phyloP scores from a whole-genome alignment of 2,113 vertebrate species.

The Gallinago jamesoni region DNA sequence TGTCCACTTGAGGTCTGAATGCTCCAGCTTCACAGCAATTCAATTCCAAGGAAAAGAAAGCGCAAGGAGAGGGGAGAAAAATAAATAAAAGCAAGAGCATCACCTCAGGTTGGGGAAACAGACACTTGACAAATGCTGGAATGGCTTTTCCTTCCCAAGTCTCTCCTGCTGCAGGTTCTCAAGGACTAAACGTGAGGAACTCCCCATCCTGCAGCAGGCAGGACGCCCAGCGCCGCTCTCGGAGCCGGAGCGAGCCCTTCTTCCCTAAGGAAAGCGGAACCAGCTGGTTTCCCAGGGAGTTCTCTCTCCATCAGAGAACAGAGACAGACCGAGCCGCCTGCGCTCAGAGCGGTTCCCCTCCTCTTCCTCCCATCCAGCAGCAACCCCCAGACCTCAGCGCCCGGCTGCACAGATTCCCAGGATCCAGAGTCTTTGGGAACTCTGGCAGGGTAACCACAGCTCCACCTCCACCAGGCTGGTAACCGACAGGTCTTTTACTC shows the following conservation, averaged over 20 bases:
- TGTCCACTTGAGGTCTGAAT: neutral
- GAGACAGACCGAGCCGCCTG: neutral
- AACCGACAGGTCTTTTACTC: neutral
- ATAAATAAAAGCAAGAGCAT: neutral
- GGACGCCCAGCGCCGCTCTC: neutral
- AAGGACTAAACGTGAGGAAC: neutral
- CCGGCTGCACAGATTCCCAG: neutral
- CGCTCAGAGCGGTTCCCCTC: neutral
- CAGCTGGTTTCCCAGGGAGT: neutral
- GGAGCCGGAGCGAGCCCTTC: neutral
- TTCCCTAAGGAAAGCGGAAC: neutral
- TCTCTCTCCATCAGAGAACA: neutral
- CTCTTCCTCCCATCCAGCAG: neutral
- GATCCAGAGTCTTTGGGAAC: neutral
- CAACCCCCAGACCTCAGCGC: neutral
- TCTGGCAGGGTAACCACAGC: neutral
- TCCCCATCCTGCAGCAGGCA: neutral
- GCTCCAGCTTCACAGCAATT: neutral
- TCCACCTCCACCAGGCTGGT: fast-evolving
- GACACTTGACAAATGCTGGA: neutral
- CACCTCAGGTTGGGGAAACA: neutral
- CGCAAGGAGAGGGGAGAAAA: no score
- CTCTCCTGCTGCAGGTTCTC: neutral
- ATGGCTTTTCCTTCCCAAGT: neutral
- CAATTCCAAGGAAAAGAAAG: neutral